Evolutionary conservation across 2,113 vertebrate species (phyloP).

Genomic region (Hystrix brachyura): DNA sequence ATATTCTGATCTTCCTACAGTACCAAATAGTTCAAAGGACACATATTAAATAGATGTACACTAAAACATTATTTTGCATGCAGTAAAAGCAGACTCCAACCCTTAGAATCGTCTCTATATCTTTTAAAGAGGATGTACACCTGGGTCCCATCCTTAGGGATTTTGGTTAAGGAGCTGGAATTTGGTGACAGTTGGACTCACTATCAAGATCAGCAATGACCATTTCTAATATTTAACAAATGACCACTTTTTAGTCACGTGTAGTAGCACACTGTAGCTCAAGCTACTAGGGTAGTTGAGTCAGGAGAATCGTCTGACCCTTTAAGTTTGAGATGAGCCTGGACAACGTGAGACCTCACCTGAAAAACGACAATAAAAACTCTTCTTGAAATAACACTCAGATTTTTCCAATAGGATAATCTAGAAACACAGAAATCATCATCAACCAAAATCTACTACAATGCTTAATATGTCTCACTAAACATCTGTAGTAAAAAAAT

Average conservation of each 20-base stretch:
- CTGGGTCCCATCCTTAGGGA: not conserved
- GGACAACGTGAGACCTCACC: not conserved
- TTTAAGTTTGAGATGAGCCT: not conserved
- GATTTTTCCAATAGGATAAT: not conserved
- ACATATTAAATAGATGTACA: not conserved
- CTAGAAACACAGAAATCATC: not conserved
- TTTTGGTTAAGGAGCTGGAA: not conserved
- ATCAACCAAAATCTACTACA: not conserved
- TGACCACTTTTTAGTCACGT: not conserved
- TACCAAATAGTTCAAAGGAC: not conserved
- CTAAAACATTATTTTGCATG: not conserved
- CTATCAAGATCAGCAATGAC: not conserved
- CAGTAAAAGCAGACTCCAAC: not conserved
- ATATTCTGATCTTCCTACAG: constrained; percentile 10
- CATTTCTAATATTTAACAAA: constrained; percentile 8
- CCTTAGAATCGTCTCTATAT: not conserved
- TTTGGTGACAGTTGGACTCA: not conserved
- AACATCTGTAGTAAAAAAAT: not conserved
- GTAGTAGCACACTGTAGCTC: not conserved
- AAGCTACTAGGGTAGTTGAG: not conserved
- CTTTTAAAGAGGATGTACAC: not conserved
- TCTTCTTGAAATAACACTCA: not conserved
- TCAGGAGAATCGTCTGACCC: not conserved
- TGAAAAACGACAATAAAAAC: not conserved
- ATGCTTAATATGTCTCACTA: not conserved